Evolutionary conservation across 2,888 invertebrate species (phyloP), one percentile per base, ranked within the genome.

Genomic region (Euplagia quadripunctaria): DNA sequence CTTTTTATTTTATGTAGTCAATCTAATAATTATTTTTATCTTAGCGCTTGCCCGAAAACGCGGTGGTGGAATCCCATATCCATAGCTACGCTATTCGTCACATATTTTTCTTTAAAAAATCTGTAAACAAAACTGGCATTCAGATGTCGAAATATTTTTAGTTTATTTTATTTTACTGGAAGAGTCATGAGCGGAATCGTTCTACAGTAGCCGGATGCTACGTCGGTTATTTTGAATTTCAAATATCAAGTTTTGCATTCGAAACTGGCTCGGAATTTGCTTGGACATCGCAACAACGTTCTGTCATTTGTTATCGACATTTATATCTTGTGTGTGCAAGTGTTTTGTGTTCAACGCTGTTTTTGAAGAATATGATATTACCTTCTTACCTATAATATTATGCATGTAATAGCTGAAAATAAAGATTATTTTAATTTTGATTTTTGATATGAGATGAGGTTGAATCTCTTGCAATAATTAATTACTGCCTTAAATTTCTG

Each of bases 181-280:
- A 92, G 92, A 92, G 92, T 92, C 93, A 92, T 90, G 91, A 91
- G 88, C 84, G 85, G 88, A 86, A 88, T 71, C 66, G 71, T 88
- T 88, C 86, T 75, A 74, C 75, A 72, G 88, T 88, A 83, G 82
- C 83, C 77, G 87, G 81, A 89, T 84, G 87, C 89, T 85, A 89
- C 88, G 90, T 86, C 86, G 87, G 88, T 88, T 93, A 91, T 94
- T 95, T 95, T 95, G 94, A 94, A 95, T 89, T 95, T 95, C 94
- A 94, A 95, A 95, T 95, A 91, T 90, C 87, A 88, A 92, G 89
- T 93, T 95, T 94, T 94, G 93, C 93, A 95, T 95, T 94, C 86
- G 91, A 88, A 94, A 94, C 94, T 92, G 90, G 91, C 91, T 89
- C 86, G 84, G 85, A 90, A 89, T 86, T 85, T 87, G 86, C 83